Conservation (phyloP, 1,140 invertebrate species). For the Aplysia californica region DNA sequence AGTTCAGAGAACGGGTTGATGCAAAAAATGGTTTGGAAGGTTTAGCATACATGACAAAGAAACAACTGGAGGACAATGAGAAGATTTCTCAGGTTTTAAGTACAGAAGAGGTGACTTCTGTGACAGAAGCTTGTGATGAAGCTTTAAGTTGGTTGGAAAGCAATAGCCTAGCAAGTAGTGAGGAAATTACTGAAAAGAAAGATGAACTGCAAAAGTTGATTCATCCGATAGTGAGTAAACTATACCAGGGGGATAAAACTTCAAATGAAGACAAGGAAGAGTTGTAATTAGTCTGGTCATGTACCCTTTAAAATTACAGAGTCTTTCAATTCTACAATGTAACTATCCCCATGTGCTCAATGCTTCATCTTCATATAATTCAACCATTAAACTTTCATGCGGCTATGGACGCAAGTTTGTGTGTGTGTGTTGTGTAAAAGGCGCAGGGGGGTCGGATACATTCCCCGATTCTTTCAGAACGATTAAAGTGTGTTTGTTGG, state of each 20-base stretch:
- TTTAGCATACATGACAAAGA: conserved; percentile 97
- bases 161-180: conserved; percentile 91
- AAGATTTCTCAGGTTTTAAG: conserved; percentile 92
- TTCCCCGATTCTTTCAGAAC: too few species aligned
- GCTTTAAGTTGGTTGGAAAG: conserved; percentile 98
- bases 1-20: conserved; percentile 91
- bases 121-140: conserved; percentile 92
- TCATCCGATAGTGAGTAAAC: conserved; percentile 95
- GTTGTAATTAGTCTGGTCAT: too few species aligned
- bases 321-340: too few species aligned
- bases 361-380: too few species aligned
- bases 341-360: too few species aligned
- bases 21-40: conserved; percentile 89
- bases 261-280: conserved; percentile 69
- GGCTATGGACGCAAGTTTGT: not conserved
- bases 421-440: too few species aligned
- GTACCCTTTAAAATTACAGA: too few species aligned
- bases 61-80: conserved; percentile 94
- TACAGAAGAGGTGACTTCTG: conserved; percentile 92
- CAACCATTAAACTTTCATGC: not conserved
- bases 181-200: conserved; percentile 96
- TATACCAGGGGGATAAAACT: conserved; percentile 85
- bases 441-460: too few species aligned
- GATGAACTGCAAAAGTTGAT: conserved; percentile 94
- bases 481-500: too few species aligned